Conservation (phyloP, 2,888 invertebrate species). For the Teleiodes luculella region DNA sequence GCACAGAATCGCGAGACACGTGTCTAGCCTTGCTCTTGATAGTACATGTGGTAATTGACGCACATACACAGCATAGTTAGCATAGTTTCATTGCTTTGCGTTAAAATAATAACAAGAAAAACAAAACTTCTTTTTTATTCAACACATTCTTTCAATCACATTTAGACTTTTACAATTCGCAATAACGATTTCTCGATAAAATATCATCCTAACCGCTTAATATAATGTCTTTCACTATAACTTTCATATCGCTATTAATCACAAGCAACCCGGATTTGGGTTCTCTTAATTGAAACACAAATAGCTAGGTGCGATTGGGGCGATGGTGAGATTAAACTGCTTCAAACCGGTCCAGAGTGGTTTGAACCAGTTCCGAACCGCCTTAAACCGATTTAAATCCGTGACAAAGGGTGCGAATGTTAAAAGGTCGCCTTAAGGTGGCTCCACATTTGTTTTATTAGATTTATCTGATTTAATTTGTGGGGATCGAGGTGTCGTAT, state of each 20-base stretch:
- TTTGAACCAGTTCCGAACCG: constrained; percentile 30
- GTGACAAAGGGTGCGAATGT: constrained; percentile 45
- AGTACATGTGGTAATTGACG: too few species aligned
- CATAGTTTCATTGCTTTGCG: too few species aligned
- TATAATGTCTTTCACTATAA: constrained; percentile 9
- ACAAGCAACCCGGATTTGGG: constrained; percentile 56
- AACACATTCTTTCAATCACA: too few species aligned
- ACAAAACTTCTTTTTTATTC: too few species aligned
- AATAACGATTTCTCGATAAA: constrained; percentile 6
- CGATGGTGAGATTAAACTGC: constrained; percentile 51
- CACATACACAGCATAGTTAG: too few species aligned
- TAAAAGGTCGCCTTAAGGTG: constrained; percentile 43
- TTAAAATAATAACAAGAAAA: too few species aligned
- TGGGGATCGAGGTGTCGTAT: constrained; percentile 12
- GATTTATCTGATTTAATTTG: constrained; percentile 20
- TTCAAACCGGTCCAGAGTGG: constrained; percentile 23
- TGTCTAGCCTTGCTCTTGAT: too few species aligned
- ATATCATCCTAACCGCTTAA: neutral
- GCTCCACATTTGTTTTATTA: constrained; percentile 38
- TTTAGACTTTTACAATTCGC: neutral
- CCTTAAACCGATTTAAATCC: constrained; percentile 45
- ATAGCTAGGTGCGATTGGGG: constrained; percentile 65
- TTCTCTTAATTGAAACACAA: constrained; percentile 69
- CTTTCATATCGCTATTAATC: constrained; percentile 42
- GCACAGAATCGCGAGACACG: too few species aligned